Base-by-base conservation (phyloP, 2,113 vertebrate genomes). In the Jaculus jaculus region DNA sequence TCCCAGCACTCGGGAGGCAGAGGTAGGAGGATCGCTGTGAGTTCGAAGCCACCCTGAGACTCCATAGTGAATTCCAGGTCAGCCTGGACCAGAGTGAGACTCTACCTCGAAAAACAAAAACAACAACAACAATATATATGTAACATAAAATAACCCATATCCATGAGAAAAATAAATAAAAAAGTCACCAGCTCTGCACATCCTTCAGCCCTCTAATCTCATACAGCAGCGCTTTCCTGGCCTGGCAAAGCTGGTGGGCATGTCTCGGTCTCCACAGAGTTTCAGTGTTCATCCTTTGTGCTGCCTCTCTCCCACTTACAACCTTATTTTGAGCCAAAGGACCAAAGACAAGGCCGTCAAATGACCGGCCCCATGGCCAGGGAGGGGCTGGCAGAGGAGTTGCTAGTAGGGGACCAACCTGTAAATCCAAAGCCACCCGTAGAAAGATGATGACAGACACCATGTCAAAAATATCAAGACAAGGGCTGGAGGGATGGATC, bases 281-380 rank as follows among this genome's bases (percentile, higher is more conserved):
- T 54, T 47, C 37, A 34, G 23, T 47, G 8, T 47, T 11, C 20
- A 15, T 21, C 24, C 37, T 16, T 84, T n/a, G 37, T 16, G 54
- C 20, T 1, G 2, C 1, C 2, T 39, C 28, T 9, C 30, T 47
- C 66, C 4, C 23, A 63, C 32, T 37, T 7, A 23, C 0, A 11
- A 71, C 51, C 30, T 71, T 5, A 7, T 39, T 61, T 34, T 32
- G 32, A 63, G 23, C 13, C n/a, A 11, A 3, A 5, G 86, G 47
- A 73, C 0, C 2, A 80, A 84, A 90, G 73, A 20, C 23, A 4
- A 72, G 54, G 16, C 2, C 2, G 23, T 75, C 34, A 7, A 0
- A 28, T 63, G 16, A 28, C 13, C 6, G 10, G 15, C 15, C 54
- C 54, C 11, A 12, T 54, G 11, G 54, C 15, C 51, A 51, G 51